Evolutionary conservation across 2,113 vertebrate genomes (phyloP).

Genomic region (Gopherus flavomarginatus): DNA sequence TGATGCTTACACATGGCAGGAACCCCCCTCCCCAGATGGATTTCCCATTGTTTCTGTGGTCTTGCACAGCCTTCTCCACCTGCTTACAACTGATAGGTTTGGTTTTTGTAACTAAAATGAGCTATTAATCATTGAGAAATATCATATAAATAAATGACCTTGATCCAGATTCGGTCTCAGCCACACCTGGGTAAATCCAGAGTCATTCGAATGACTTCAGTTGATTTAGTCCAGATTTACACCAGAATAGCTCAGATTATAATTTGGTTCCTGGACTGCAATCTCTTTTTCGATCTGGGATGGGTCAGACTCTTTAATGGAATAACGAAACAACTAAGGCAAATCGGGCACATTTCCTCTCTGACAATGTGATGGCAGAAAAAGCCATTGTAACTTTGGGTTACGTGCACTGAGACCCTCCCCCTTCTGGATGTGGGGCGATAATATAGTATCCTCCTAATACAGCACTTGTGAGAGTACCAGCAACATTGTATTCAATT

Average conservation of each 20-base stretch:
- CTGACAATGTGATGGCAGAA: background rate
- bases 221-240: background rate
- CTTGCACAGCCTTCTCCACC: background rate
- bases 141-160: background rate
- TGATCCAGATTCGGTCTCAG: background rate
- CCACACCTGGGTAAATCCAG: background rate
- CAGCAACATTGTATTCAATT: background rate
- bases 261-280: background rate
- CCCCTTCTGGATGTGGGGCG: background rate
- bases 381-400: background rate
- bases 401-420: background rate
- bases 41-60: background rate
- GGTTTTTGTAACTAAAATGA: background rate
- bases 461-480: background rate
- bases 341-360: conserved; percentile 9
- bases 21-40: background rate
- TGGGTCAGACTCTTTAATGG: background rate
- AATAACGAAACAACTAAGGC: conserved; percentile 1
- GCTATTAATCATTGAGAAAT: background rate
- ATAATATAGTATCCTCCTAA: background rate
- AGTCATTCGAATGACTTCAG: background rate
- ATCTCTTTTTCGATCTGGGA: background rate
- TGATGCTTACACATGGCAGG: background rate
- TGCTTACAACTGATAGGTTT: background rate
- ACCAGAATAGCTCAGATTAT: background rate